Evolutionary conservation across 2,113 vertebrate genomes (phyloP).

Genomic region (Pao palembangensis): DNA sequence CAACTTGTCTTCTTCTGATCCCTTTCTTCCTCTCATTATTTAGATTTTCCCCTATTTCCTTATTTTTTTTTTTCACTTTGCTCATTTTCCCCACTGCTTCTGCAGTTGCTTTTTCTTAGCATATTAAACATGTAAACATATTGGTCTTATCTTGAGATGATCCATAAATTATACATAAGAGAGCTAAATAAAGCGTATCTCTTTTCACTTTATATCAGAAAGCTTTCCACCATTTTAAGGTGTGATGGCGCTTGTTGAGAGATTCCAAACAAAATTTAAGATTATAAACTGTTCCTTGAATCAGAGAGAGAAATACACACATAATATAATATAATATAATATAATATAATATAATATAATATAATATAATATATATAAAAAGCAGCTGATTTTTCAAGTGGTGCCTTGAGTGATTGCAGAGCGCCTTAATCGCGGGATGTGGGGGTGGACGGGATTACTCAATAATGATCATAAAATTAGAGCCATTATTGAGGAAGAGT

Average conservation of each 20-base stretch:
- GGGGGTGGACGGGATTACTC: slow-evolving; percentile 70
- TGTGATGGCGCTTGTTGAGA: slow-evolving; percentile 33
- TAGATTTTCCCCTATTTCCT: slow-evolving; percentile 49
- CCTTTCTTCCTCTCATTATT: slow-evolving; percentile 64
- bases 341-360: no score
- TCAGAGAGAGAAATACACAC: no score
- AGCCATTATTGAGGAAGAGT: slow-evolving; percentile 77
- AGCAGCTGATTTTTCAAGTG: no score
- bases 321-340: no score
- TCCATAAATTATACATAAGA: slow-evolving; percentile 27
- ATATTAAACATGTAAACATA: slow-evolving; percentile 21
- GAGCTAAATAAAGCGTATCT: slow-evolving; percentile 15
- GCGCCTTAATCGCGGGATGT: slow-evolving; percentile 47
- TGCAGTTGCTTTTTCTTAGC: slow-evolving; percentile 16
- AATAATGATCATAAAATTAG: slow-evolving; percentile 82
- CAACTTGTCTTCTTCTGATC: slow-evolving; percentile 74
- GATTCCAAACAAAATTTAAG: no score
- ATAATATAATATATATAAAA: no score
- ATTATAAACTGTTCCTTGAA: no score
- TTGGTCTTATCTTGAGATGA: slow-evolving; percentile 20
- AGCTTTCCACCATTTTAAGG: not conserved
- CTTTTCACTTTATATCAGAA: not conserved
- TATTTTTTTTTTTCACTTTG: slow-evolving; percentile 51
- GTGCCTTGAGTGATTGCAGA: slow-evolving; percentile 48
- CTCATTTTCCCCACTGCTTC: slow-evolving; percentile 4